Percentiles rank a stretch among this genome's conserved stretches.
Evolutionary conservation across 2,888 invertebrate species (phyloP).

Genomic region (Leucania comma): DNA sequence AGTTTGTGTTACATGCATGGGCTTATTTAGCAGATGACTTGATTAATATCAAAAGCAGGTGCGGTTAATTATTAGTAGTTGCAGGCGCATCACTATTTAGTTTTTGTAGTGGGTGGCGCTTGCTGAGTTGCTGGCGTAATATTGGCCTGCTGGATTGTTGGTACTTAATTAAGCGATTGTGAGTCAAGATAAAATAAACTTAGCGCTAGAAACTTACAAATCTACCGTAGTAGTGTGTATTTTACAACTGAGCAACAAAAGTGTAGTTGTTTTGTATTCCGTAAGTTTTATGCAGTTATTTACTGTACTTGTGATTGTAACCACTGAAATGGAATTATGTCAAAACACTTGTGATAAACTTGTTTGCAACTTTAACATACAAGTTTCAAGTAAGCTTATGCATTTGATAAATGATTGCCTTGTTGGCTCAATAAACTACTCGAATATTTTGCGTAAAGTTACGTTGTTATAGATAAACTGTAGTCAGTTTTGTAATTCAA

Average conservation of each 20-base stretch:
- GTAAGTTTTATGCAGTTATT: slow-evolving; percentile 35
- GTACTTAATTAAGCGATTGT: slow-evolving; percentile 32
- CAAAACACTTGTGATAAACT: slow-evolving; percentile 52
- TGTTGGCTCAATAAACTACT: slow-evolving; percentile 1
- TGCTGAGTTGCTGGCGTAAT: slow-evolving; percentile 23
- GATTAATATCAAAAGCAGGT: neutral
- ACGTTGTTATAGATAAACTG: neutral
- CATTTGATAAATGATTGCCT: slow-evolving; percentile 21
- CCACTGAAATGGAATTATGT: slow-evolving; percentile 45
- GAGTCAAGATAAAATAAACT: slow-evolving; percentile 35
- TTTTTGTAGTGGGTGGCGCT: slow-evolving; percentile 20
- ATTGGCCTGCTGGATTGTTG: slow-evolving; percentile 37
- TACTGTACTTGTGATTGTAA: slow-evolving; percentile 17
- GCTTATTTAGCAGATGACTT: neutral
- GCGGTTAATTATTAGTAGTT: no score
- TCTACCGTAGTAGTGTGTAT: slow-evolving; percentile 5
- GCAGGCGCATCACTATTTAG: neutral
- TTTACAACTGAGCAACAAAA: slow-evolving; percentile 10
- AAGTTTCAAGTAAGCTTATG: slow-evolving; percentile 33
- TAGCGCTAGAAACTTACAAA: slow-evolving; percentile 10
- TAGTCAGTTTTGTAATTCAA: slow-evolving; percentile 30
- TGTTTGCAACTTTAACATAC: slow-evolving; percentile 30
- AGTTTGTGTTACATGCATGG: neutral
- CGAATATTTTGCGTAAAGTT: neutral
- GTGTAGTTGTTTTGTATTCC: slow-evolving; percentile 4